These are phyloP conservation scores for Poicephalus gulielmi DNA, from an alignment of 2,113 vertebrate species.

Conservation along the genomic window DNA sequence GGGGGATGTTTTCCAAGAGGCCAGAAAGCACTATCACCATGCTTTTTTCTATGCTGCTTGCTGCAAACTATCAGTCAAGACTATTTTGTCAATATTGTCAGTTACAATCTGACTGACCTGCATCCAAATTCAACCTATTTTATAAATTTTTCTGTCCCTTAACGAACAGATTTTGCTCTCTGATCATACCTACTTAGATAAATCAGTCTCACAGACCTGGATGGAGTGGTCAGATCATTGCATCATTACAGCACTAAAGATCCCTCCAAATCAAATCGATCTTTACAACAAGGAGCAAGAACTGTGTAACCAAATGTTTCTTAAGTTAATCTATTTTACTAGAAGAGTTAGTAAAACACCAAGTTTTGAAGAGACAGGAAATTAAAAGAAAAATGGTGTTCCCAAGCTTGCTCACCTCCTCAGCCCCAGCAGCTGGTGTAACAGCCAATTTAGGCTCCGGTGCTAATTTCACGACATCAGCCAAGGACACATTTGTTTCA, in stretches of 20 bases:
- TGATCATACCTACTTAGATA: not conserved
- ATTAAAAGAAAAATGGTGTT: not conserved
- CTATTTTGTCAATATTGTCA: not conserved
- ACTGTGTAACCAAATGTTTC: not conserved
- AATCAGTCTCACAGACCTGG: not conserved
- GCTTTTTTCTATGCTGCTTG: not conserved
- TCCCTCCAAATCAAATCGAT: not conserved
- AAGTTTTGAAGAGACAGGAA: not conserved
- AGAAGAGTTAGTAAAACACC: not conserved
- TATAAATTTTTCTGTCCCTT: not conserved
- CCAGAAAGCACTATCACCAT: not conserved
- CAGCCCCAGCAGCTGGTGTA: slow-evolving; percentile 70
- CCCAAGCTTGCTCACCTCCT: slow-evolving; percentile 74
- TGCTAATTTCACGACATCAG: slow-evolving; percentile 78
- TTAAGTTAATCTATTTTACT: not conserved
- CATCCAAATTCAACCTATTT: not conserved
- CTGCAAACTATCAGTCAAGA: not conserved
- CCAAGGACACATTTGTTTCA: slow-evolving; percentile 74
- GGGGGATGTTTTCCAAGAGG: not conserved
- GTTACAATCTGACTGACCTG: not conserved
- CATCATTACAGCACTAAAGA: not conserved
- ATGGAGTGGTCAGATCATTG: not conserved
- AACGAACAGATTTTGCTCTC: not conserved
- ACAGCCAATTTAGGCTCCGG: slow-evolving; percentile 76
- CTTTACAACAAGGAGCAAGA: not conserved